Conservation (phyloP, 1,140 invertebrate species). For the Heliconius hewitsoni region DNA sequence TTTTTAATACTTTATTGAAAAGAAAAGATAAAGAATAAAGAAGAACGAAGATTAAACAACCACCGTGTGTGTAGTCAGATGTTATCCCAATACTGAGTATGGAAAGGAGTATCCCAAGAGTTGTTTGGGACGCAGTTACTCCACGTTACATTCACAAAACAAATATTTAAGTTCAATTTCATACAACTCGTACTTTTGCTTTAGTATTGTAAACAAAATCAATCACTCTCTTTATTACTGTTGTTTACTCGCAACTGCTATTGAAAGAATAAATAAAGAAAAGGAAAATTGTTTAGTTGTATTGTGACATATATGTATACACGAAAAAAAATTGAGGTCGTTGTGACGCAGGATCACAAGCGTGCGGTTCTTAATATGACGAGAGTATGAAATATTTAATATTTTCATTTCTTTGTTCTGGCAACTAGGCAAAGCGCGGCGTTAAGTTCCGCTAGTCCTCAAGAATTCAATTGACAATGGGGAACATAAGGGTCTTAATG, state of each 20-base stretch:
- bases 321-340: no score
- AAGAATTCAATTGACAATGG: no score
- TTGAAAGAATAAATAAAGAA: neutral
- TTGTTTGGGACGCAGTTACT: no score
- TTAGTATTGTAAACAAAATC: conserved; percentile 6
- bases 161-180: conserved; percentile 5
- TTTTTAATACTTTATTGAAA: no score
- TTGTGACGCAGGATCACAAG: neutral
- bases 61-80: no score
- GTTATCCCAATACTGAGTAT: no score
- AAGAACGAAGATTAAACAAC: no score
- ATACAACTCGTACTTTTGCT: neutral
- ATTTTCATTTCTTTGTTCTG: neutral
- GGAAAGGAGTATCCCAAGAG: neutral
- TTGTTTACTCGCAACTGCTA: conserved; percentile 8
- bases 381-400: no score
- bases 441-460: no score
- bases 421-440: no score
- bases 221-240: conserved; percentile 1
- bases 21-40: no score
- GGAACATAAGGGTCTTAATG: no score
- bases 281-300: neutral
- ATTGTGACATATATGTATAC: neutral
- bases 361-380: neutral
- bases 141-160: neutral